Evolutionary conservation across 2,113 vertebrate species (phyloP), one percentile per base, ranked within the genome.

Genomic region (Callochromis pleurospilus): DNA sequence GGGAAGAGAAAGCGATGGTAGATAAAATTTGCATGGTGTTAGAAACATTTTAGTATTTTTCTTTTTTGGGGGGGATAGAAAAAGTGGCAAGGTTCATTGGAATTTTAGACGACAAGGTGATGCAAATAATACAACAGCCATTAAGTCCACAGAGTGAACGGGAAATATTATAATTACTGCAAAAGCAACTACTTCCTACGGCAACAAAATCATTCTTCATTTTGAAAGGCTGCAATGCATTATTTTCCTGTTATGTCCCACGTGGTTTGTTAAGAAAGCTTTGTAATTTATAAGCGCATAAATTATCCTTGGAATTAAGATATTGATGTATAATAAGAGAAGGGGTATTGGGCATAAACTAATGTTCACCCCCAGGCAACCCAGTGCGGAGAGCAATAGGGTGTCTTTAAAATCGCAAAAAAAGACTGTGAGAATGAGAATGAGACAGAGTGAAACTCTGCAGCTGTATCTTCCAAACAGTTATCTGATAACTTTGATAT

Each of bases 241-340:
- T 86, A 80, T 92, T 91, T 92, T 91, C 83, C 65, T 85, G 73
- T 86, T 51, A 31, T 75, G 83, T 91, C 94, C 91, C 90, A 9
- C 56, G 92, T 85, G 92, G 91, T 94, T 96, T 83, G 88, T 92
- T 94, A 87, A 91, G 92, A 95, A 94, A 93, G 93, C 94, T 93
- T 95, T 96, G 91, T 94, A 92, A 94, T 96, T 94, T 93, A 92
- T 93, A 95, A 94, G 92, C 89, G 92, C 95, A 95, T 95, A 96
- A 93, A 95, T 96, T 95, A 94, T 94, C 90, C 90, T 91, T 89
- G 93, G 92, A 94, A 96, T 94, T 94, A 94, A 95, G 90, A 91
- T 95, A 95, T 94, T 93, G 94, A 96, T 95, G 95, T 95, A 94
- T 93, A 95, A 96, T 96, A 93, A 96, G 92, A 95, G 87, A 95